Evolutionary conservation across 2,113 vertebrate genomes (phyloP).

Genomic region (Suricata suricatta): DNA sequence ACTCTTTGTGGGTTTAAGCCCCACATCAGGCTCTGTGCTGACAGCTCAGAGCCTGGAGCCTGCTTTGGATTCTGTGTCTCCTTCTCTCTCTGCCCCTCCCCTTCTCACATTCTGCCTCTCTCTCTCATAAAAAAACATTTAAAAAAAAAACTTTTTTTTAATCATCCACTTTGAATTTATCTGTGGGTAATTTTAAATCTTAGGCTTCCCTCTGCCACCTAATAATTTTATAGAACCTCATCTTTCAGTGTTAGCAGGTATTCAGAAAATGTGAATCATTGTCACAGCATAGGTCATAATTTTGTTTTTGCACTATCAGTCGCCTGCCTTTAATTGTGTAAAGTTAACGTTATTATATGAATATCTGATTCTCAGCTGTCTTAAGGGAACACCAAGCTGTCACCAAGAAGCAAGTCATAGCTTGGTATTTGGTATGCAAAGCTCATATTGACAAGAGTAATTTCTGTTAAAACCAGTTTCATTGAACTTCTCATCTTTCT

Average conservation of each 20-base stretch:
- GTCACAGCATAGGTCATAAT: background rate
- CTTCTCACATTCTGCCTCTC: too few species aligned
- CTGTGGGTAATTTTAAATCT: conserved; percentile 14
- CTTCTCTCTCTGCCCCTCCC: too few species aligned
- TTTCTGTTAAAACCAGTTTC: background rate
- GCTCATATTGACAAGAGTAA: background rate
- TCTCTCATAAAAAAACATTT: too few species aligned
- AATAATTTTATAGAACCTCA: background rate
- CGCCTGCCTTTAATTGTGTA: background rate
- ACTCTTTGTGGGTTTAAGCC: too few species aligned
- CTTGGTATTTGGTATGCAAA: background rate
- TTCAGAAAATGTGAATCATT: conserved; percentile 7
- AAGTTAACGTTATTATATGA: background rate
- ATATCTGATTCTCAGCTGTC: background rate
- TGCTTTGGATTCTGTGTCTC: too few species aligned
- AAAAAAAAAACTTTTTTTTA: too few species aligned
- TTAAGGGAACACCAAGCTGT: background rate
- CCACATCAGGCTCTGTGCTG: too few species aligned
- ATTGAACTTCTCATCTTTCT: background rate
- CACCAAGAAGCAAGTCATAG: background rate
- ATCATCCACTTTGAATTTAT: background rate
- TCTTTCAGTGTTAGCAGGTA: conserved; percentile 23
- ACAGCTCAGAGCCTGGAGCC: too few species aligned
- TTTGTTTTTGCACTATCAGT: background rate
- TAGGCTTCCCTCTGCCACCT: background rate